Evolutionary conservation across 2,797 vertebrate genomes (phyloP).

Genomic region (Aeoliscus strigatus): DNA sequence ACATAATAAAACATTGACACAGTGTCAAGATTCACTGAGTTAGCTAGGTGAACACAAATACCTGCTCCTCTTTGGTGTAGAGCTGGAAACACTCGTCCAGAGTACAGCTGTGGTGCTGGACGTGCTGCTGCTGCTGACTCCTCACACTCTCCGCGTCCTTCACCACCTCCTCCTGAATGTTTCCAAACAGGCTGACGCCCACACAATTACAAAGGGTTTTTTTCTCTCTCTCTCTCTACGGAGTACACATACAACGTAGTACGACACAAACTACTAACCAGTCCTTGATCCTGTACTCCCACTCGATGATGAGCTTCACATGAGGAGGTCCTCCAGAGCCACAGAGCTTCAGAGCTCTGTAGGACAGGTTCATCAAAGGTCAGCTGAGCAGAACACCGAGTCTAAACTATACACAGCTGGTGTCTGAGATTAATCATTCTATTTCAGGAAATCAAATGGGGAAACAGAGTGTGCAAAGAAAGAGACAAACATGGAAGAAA

Average conservation of each 20-base stretch:
- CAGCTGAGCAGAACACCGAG: background rate
- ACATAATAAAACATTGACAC: no score
- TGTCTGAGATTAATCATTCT: conserved; percentile 40
- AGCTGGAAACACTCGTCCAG: conserved; percentile 92
- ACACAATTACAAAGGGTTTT: no score
- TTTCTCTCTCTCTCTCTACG: no score
- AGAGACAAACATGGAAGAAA: no score
- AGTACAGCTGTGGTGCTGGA: conserved; percentile 86
- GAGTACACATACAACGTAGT: background rate
- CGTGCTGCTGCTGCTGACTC: conserved; percentile 82
- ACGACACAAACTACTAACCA: conserved; percentile 73
- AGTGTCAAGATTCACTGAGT: no score
- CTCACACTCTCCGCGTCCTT: conserved; percentile 83
- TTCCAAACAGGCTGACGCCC: conserved; percentile 81
- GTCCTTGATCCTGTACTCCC: conserved; percentile 86
- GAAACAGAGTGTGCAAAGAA: no score
- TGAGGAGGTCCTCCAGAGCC: conserved; percentile 84
- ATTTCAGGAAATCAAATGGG: no score
- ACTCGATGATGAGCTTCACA: conserved; percentile 87
- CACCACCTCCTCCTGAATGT: conserved; percentile 85
- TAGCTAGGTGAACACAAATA: no score
- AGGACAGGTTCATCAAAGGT: conserved; percentile 10
- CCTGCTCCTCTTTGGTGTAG: conserved; percentile 97
- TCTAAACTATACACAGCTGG: conserved; percentile 24
- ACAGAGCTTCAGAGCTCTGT: conserved; percentile 83